Evolutionary conservation across 2,113 vertebrate species (phyloP).

Genomic region (Megaceryle torquata): DNA sequence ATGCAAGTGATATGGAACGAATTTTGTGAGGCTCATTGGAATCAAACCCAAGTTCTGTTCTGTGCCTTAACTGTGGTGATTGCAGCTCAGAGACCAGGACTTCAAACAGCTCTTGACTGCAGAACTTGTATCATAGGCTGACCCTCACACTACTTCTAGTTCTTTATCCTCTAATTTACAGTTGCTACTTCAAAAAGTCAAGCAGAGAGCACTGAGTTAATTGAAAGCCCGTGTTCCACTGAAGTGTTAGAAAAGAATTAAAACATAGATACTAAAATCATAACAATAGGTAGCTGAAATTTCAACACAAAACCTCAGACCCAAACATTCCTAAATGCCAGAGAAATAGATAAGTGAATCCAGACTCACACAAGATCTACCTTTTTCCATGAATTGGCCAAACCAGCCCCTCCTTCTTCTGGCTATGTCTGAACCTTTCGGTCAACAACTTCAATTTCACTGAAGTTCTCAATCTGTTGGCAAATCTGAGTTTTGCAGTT

Average conservation of each 20-base stretch:
- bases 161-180: background rate
- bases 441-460: background rate
- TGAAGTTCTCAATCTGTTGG: background rate
- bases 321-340: constrained; percentile 3
- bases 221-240: background rate
- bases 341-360: background rate
- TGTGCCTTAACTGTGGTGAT: background rate
- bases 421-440: background rate
- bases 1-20: background rate
- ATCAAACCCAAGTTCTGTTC: background rate
- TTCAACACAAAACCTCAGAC: constrained; percentile 27
- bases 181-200: background rate
- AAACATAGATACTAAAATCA: constrained; percentile 18
- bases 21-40: background rate
- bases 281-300: background rate
- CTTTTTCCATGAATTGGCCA: background rate
- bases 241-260: constrained; percentile 28
- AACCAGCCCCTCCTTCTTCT: background rate
- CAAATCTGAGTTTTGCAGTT: background rate
- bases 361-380: background rate
- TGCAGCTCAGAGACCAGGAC: background rate
- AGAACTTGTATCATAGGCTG: background rate
- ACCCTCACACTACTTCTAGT: background rate
- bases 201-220: background rate
- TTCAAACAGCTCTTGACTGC: background rate